Evolutionary conservation across 2,888 invertebrate species (phyloP), one percentile per base, ranked within the genome.

Genomic region (Ectemnius continuus): DNA sequence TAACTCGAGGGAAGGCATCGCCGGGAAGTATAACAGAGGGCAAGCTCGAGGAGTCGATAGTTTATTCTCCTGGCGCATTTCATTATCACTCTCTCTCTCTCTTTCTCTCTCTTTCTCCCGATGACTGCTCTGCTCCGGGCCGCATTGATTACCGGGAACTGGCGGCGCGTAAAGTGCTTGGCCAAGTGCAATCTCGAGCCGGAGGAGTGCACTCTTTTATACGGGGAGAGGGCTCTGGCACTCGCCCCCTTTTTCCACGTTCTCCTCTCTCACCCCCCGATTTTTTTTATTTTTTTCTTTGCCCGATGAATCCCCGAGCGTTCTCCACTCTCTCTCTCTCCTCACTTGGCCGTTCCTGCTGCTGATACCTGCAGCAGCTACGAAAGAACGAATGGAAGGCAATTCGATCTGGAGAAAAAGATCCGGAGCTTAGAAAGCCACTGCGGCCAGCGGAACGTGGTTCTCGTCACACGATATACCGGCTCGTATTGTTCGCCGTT

Each of bases 401-500:
- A 73, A 76, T 69, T 76, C 71, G 75, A 82, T 76, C 71, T 28
- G 47, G 13, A 70, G 75, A 80, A 82, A 74, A 67, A 75, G 60
- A 74, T 79, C 67, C 69, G 70, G 13, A 66, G 63, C 73, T 75
- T 78, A 71, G 81, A 78, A 82, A 82, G 81, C 69, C 71, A 61
- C 68, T 71, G 79, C n/a, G 76, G 79, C 69, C 23, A 16, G 67
- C 45, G 60, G 61, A 70, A 67, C 71, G 67, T 52, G 65, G 47
- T 74, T 72, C 67, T 65, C 68, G 78, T 72, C 63, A 81, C 68
- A 70, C 76, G 79, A 81, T 81, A 81, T 61, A 67, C 67, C 68
- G 64, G 56, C 61, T 68, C 66, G 73, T 75, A 73, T 65, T 66
- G 66, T 76, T 78, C 48, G 46, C 46, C 57, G 45, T 82, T 82